These are phyloP conservation scores for Sialis lutaria DNA, from an alignment of 2,888 invertebrate genomes.

Conservation along the genomic window DNA sequence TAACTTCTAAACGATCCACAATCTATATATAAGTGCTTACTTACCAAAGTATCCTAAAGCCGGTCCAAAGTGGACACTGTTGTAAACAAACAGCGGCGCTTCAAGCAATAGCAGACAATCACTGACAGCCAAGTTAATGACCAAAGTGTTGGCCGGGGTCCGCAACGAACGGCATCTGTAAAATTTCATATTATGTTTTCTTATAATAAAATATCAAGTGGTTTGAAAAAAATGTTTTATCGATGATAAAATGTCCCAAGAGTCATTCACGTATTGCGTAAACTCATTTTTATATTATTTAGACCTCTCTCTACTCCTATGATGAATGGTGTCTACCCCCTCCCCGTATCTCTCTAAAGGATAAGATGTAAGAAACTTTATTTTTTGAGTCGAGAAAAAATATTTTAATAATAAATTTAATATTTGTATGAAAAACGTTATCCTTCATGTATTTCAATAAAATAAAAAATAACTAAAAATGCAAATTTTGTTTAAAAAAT, in stretches of 20 bases:
- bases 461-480: too few relatives aligned
- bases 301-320: neutral
- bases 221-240: neutral
- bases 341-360: neutral
- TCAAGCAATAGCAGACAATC: slow-evolving; percentile 56
- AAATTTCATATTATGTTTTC: slow-evolving; percentile 12
- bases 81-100: slow-evolving; percentile 57
- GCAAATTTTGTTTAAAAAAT: too few relatives aligned
- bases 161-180: slow-evolving; percentile 50
- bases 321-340: neutral
- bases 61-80: slow-evolving; percentile 54
- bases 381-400: neutral
- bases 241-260: neutral
- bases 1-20: too few relatives aligned
- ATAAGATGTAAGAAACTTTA: neutral
- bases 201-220: neutral
- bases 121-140: slow-evolving; percentile 58
- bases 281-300: neutral
- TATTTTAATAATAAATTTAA: too few relatives aligned
- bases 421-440: too few relatives aligned
- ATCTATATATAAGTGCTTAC: slow-evolving; percentile 6
- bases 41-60: slow-evolving; percentile 53
- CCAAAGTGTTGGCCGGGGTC: slow-evolving; percentile 56
- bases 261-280: neutral
- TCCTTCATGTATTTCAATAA: too few relatives aligned